Conservation (phyloP, 2,888 invertebrate genomes). For the Petrolisthes manimaculis region DNA sequence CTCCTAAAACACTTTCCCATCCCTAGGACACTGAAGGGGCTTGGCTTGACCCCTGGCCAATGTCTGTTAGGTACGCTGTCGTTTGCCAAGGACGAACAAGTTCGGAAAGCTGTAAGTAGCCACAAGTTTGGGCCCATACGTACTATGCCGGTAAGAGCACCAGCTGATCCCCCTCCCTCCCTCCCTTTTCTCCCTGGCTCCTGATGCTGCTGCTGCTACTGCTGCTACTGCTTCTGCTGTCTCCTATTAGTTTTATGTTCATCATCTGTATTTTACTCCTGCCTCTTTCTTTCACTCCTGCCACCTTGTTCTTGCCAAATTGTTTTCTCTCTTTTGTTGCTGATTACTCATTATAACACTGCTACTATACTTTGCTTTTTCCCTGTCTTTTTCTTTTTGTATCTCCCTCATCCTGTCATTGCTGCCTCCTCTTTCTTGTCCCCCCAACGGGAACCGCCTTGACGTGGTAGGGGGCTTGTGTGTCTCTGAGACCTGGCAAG, state of each 20-base stretch:
- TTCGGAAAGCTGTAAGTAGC: constrained; percentile 78
- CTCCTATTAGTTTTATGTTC: background rate
- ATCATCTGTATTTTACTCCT: background rate
- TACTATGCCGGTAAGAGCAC: constrained; percentile 63
- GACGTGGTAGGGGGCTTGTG: too few relatives aligned
- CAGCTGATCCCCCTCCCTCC: constrained; percentile 30
- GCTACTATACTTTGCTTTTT: too few relatives aligned
- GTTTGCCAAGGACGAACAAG: constrained; percentile 87
- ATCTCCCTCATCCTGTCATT: too few relatives aligned
- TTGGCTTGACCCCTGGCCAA: constrained; percentile 63
- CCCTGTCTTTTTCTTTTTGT: too few relatives aligned
- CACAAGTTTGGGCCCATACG: constrained; percentile 65
- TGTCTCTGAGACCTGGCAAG: too few relatives aligned
- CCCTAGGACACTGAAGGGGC: constrained; percentile 61
- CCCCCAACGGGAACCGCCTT: too few relatives aligned
- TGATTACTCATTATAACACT: too few relatives aligned
- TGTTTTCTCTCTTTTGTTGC: too few relatives aligned
- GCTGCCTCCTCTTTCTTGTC: too few relatives aligned
- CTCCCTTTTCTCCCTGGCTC: background rate
- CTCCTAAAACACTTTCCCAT: background rate
- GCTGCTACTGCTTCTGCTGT: background rate
- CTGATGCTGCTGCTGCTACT: background rate
- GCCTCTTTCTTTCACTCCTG: background rate
- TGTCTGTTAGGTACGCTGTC: constrained; percentile 73
- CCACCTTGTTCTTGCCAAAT: too few relatives aligned